These are phyloP conservation scores for Aspidiotus destructor DNA, from an alignment of 2,888 invertebrate species.

Conservation along the genomic window DNA sequence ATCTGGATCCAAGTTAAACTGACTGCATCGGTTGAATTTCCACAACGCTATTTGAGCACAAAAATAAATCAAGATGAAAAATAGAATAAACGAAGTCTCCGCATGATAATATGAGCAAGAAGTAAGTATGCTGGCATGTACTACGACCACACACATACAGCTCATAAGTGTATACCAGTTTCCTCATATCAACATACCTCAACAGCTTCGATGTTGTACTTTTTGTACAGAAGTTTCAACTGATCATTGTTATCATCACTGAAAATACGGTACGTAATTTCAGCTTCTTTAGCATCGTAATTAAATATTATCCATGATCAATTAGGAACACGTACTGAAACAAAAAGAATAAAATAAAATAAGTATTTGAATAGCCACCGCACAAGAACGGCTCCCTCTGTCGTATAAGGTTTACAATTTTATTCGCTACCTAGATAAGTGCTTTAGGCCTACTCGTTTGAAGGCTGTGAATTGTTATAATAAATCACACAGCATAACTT, in stretches of 20 bases:
- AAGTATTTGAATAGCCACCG: too few relatives aligned
- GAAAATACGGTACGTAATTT: conserved; percentile 48
- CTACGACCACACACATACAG: too few relatives aligned
- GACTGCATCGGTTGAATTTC: conserved; percentile 43
- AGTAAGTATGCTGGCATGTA: too few relatives aligned
- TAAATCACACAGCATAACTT: too few relatives aligned
- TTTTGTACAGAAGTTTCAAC: conserved; percentile 54
- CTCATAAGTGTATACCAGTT: too few relatives aligned
- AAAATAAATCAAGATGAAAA: conserved; percentile 13
- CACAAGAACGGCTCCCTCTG: too few relatives aligned
- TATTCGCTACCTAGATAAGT: too few relatives aligned
- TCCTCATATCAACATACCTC: conserved; percentile 38
- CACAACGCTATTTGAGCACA: conserved; percentile 40
- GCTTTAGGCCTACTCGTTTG: too few relatives aligned
- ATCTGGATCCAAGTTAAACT: conserved; percentile 54
- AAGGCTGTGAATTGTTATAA: too few relatives aligned
- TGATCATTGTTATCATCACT: conserved; percentile 48
- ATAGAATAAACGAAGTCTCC: background rate
- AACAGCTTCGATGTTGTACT: conserved; percentile 49
- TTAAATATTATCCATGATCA: conserved; percentile 54
- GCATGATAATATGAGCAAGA: too few relatives aligned
- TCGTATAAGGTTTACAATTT: too few relatives aligned
- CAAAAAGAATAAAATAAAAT: background rate
- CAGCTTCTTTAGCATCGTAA: conserved; percentile 51
- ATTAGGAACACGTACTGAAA: conserved; percentile 65